Base-by-base conservation (phyloP, 1,140 invertebrate species). In the Nautilus pompilius region DNA sequence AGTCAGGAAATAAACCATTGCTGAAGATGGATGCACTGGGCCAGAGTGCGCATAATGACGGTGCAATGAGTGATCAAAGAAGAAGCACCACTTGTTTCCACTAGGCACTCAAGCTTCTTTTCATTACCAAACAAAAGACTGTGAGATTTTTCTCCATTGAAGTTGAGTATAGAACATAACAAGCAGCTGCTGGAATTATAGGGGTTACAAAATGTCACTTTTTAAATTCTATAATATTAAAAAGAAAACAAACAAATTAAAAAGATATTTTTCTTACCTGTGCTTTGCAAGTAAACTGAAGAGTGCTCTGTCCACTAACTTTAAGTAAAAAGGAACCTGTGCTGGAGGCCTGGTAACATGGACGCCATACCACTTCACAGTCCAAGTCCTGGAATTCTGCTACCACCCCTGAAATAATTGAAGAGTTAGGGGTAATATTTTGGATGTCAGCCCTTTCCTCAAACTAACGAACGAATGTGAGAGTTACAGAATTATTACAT, bases 311-410 rank as follows among this genome's bases (percentile, higher is more conserved):
- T 20, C 77, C 75, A 61, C 73, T 72, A 29, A 81, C 74, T 60
- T 75, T 72, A 2, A 82, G 74, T 1, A 72, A 71, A 68, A 83
- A 83, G 6, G 71, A 69, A 1, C 81, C 80, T 66, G 80, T 74
- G 22, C 80, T 76, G 17, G 82, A 81, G 5, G 82, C 80, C 34
- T 80, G 63, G 66, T 71, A 83, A 0, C 80, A 81, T 13, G 81
- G 80, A 57, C 81, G 79, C 77, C 81, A 83, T 1, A 83, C 80
- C n/a, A 83, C 77, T 60, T 83, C 82, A 76, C 82, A 83, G 48
- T 82, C 80, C 34, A 83, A 66, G 29, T 80, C 73, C 33, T 70
- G 73, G 51, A 71, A 76, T n/a, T 81, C 65, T 45, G 82, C 79
- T 13, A 83, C 78, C 20, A 69, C 61, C 32, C 81, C 81, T 80